Base-by-base conservation (phyloP, 1,140 invertebrate species). In the Drosophila ercepeae region DNA sequence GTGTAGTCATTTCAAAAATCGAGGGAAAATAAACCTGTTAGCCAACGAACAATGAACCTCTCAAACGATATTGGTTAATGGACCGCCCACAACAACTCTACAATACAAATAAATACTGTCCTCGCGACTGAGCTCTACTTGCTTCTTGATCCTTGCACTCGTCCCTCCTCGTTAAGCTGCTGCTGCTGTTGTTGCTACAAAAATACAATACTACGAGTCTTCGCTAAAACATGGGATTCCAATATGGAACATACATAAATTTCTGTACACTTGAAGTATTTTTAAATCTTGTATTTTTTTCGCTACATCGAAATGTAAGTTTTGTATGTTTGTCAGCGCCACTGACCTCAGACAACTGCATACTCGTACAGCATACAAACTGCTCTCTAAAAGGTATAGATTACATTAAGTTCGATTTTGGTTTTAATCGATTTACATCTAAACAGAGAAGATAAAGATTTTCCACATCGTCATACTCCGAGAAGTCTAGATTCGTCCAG, bases 261-360 rank as follows among this genome's bases (percentile, higher is more conserved):
- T 58, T 50, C 59, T 76, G 67, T 60, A 68, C 68, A 72, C 27
- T 67, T 63, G 34, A 49, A 18, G 52, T 54, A 64, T 48, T 48
- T 58, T 68, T 58, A 25, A 72, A 79, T 79, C 61, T 71, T 65
- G 71, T 84, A 75, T 76, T 81, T 83, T 83, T 32, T 83, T 84
- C 55, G 68, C 81, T 84, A 84, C 71, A 84, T 81, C 70, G 77
- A 76, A 73, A 61, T 84, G 81, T 84, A 86, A 81, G 81, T 86
- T 86, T 88, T 72, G 76, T 84, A 63, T 79, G 59, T 53, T 76
- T 73, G 78, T n/a, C n/a, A n/a, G n/a, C n/a, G n/a, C n/a, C 72
- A 57, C 81, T 74, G 61, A 88, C 72, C 81, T 76, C 61, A 58
- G 57, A 72, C 41, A 78, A 78, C 70, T 78, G 59, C 53, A 51